A percentile compares a stretch with the other conserved stretches of the same genome.
Evolutionary conservation across 2,113 vertebrate genomes (phyloP).

Genomic region (Tychaedon coryphoeus): DNA sequence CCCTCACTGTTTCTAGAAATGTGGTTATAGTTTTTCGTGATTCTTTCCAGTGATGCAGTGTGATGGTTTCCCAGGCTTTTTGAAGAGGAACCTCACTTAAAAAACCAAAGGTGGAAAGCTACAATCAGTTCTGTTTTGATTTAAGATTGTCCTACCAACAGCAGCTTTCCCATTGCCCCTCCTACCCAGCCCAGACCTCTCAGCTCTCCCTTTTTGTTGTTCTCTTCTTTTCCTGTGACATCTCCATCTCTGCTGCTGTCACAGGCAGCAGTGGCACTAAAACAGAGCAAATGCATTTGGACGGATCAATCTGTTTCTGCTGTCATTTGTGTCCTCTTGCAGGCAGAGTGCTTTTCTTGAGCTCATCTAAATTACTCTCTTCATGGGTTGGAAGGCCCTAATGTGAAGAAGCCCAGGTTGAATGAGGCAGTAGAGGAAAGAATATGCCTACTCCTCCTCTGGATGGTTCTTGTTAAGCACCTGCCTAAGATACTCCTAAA

Average conservation of each 20-base stretch:
- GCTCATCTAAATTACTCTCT: background rate
- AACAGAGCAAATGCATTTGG: background rate
- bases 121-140: background rate
- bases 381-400: background rate
- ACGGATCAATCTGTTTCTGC: background rate
- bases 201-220: background rate
- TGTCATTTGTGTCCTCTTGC: background rate
- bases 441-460: background rate
- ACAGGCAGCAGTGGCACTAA: background rate
- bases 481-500: background rate
- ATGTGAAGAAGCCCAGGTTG: background rate
- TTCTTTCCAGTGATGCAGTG: background rate
- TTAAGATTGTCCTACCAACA: background rate
- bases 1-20: background rate
- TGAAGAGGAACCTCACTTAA: background rate
- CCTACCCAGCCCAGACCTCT: background rate
- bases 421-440: background rate
- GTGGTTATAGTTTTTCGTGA: rapidly evolving
- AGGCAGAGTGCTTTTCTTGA: background rate
- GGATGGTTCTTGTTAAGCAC: background rate
- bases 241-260: background rate
- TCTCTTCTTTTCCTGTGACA: background rate
- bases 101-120: background rate
- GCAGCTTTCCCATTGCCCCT: background rate
- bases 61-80: background rate